Conservation (phyloP, 2,113 vertebrate genomes). For the Ameiurus melas region DNA sequence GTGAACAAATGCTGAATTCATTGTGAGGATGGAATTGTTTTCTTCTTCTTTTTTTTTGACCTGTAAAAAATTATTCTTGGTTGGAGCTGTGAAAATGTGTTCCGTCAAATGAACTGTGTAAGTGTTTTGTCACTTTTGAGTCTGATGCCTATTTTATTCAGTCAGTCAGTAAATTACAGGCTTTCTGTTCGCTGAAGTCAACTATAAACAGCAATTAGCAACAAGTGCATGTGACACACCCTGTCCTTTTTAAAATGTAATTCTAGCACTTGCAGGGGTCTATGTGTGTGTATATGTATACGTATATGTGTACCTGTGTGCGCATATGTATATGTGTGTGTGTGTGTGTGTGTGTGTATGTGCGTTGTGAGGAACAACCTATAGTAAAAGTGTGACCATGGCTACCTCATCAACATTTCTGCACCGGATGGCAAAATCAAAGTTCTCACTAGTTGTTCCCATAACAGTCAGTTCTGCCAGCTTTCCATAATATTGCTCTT, state of each 20-base stretch:
- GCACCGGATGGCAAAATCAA: constrained; percentile 11
- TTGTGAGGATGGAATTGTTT: background rate
- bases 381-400: constrained; percentile 16
- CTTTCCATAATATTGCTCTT: constrained; percentile 44
- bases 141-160: constrained; percentile 33
- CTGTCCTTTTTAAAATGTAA: constrained; percentile 27
- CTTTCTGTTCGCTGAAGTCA: constrained; percentile 45
- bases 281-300: background rate
- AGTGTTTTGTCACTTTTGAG: constrained; percentile 26
- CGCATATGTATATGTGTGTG: background rate
- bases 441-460: constrained; percentile 11
- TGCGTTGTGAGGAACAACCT: constrained; percentile 10
- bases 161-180: constrained; percentile 54
- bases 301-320: background rate
- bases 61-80: background rate
- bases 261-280: constrained; percentile 10
- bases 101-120: constrained; percentile 34
- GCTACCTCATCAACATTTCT: constrained; percentile 15
- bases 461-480: constrained; percentile 32
- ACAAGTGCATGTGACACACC: constrained; percentile 41
- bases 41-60: background rate
- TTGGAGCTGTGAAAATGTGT: constrained; percentile 16
- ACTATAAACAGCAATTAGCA: constrained; percentile 53
- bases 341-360: background rate
- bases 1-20: constrained; percentile 2